Conservation (phyloP, 1,140 invertebrate genomes). For the Eupristina koningsbergeri region DNA sequence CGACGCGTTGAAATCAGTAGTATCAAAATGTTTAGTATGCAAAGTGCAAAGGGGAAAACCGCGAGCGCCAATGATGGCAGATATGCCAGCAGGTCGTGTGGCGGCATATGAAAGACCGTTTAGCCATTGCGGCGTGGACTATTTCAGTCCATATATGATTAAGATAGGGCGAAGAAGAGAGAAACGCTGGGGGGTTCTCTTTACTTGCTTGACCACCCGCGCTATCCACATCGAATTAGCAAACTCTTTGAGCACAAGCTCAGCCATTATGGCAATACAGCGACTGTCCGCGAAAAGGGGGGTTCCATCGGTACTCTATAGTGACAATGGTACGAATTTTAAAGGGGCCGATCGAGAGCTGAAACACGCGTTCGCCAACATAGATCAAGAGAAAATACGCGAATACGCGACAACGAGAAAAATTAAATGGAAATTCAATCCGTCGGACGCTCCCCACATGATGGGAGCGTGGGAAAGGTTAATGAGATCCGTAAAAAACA, state of each 20-base stretch:
- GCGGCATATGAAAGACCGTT: not conserved
- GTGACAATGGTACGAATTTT: constrained; percentile 52
- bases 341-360: no score
- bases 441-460: no score
- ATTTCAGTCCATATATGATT: constrained; percentile 13
- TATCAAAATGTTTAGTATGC: not conserved
- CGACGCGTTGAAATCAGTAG: not conserved
- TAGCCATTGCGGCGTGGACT: not conserved
- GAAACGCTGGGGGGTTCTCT: constrained; percentile 30
- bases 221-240: constrained; percentile 53
- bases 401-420: not conserved
- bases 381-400: not conserved
- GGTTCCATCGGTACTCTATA: constrained; percentile 38
- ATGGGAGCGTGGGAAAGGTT: no score
- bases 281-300: no score
- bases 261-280: constrained; percentile 2
- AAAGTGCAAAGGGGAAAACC: not conserved
- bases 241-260: constrained; percentile 33
- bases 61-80: constrained; percentile 2
- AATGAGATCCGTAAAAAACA: not conserved
- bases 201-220: constrained; percentile 24
- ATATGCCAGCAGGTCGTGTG: not conserved
- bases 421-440: no score
- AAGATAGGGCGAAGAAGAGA: constrained; percentile 10
- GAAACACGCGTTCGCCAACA: constrained; percentile 7